Evolutionary conservation across 2,113 vertebrate genomes (phyloP), one percentile per base, ranked within the genome.

Genomic region (Zingel zingel): DNA sequence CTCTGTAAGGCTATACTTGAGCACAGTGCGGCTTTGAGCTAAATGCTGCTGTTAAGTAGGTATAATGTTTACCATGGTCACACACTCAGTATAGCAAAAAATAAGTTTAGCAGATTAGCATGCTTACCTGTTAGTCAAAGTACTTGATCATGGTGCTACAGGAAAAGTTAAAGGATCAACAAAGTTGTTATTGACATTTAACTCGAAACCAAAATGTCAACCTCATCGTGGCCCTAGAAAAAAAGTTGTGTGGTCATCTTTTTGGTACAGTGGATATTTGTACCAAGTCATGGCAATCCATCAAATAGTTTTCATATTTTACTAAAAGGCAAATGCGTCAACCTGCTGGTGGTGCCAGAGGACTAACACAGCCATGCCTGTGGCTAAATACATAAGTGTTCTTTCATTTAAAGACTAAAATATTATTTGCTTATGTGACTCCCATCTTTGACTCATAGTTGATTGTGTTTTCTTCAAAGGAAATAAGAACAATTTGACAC

Each of bases 401-500:
- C 8, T 19, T 76, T 3, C 23, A 72, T 25, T 65, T 43, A 48
- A 23, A 76, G 43, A 27, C 66, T 13, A 3, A 70, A 75, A 25
- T 30, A 57, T n/a, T 50, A 1, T 10, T 23, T 23, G 25, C 23
- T 13, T 9, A 3, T 45, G 12, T 16, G 13, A 54, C n/a, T 64
- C 73, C 76, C 14, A 11, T 54, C 5, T 75, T 76, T 86, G 62
- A 45, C 65, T 56, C 45, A 19, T 1, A 14, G 23, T 39, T 27
- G 4, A 72, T 47, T 4, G 47, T 74, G 43, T 69, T 13, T 11
- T 4, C 12, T 43, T 59, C n/a, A 61, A 54, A 84, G 82, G 79
- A 82, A 84, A 77, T 43, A 4, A 39, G 67, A 76, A 72, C 79
- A 64, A 3, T 79, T 63, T 75, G 62, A 62, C 70, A 79, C 77